A percentile compares a stretch with the other conserved stretches of the same genome.
Evolutionary conservation across 2,888 invertebrate species (phyloP).

Genomic region (Polia nebulosa): DNA sequence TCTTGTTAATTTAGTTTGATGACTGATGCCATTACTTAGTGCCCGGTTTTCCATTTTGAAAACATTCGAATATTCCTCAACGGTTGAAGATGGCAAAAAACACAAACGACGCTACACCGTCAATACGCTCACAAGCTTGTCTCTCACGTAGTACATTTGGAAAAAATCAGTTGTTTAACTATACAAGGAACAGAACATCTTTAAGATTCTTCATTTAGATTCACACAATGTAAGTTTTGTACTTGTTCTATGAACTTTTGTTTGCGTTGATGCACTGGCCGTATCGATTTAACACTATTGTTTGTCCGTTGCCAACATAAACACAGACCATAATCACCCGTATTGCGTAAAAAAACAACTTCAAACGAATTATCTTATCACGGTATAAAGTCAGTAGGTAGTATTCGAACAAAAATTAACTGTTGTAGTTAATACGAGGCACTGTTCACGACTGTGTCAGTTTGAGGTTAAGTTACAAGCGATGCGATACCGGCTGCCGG

Average conservation of each 20-base stretch:
- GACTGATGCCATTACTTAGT: slow-evolving; percentile 77
- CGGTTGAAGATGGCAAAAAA: slow-evolving; percentile 51
- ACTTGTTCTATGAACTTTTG: slow-evolving; percentile 48
- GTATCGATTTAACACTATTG: slow-evolving; percentile 70
- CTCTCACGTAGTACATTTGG: slow-evolving; percentile 73
- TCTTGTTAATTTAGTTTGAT: slow-evolving; percentile 83
- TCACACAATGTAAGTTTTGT: slow-evolving; percentile 52
- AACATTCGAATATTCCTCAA: slow-evolving; percentile 70
- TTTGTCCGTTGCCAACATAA: slow-evolving; percentile 55
- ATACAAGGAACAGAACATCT: slow-evolving; percentile 50
- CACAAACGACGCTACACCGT: slow-evolving; percentile 62
- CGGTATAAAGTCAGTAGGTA: slow-evolving; percentile 49
- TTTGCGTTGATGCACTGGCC: slow-evolving; percentile 69
- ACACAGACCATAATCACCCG: slow-evolving; percentile 33
- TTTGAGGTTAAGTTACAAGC: slow-evolving; percentile 91
- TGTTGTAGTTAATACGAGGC: slow-evolving; percentile 83
- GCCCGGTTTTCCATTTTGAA: slow-evolving; percentile 84
- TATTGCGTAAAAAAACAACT: slow-evolving; percentile 32
- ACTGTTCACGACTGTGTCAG: slow-evolving; percentile 89
- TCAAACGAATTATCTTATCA: slow-evolving; percentile 37
- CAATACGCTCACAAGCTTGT: slow-evolving; percentile 67
- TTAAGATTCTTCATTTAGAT: slow-evolving; percentile 33
- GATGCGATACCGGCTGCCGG: slow-evolving; percentile 84
- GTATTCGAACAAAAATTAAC: slow-evolving; percentile 79
- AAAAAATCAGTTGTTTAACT: slow-evolving; percentile 70